Evolutionary conservation across 2,113 vertebrate genomes (phyloP).

Genomic region (Eulacestoma nigropectus): DNA sequence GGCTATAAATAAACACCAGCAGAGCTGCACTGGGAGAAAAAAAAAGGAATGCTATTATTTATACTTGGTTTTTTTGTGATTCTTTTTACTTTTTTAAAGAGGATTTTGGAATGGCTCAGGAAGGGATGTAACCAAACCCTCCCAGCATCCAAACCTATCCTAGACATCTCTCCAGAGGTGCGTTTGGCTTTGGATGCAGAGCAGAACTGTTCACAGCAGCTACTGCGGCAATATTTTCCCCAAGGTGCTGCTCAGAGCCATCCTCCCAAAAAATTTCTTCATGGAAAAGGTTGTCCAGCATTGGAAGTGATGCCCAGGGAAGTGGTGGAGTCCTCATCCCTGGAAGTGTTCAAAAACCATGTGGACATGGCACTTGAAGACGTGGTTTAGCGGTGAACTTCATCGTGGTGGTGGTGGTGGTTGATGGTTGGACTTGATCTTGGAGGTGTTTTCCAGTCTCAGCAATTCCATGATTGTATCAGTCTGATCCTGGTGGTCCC

Average conservation of each 20-base stretch:
- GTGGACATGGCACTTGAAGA: neutral
- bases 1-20: neutral
- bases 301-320: neutral
- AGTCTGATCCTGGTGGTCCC: neutral
- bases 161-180: accelerated
- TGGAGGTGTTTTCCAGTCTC: neutral
- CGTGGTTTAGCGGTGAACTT: accelerated
- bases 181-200: accelerated
- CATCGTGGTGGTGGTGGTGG: accelerated
- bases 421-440: neutral
- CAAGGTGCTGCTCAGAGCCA: accelerated
- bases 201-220: accelerated
- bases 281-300: neutral
- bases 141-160: neutral
- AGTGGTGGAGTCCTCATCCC: neutral
- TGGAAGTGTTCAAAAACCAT: accelerated
- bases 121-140: neutral
- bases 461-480: accelerated
- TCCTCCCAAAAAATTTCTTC: neutral
- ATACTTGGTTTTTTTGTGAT: neutral
- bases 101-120: neutral
- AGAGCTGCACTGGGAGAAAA: neutral
- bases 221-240: neutral
- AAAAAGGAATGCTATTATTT: neutral
- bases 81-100: neutral